These are phyloP conservation scores for Melopsittacus undulatus DNA, from an alignment of 2,797 vertebrate species.

Conservation along the genomic window DNA sequence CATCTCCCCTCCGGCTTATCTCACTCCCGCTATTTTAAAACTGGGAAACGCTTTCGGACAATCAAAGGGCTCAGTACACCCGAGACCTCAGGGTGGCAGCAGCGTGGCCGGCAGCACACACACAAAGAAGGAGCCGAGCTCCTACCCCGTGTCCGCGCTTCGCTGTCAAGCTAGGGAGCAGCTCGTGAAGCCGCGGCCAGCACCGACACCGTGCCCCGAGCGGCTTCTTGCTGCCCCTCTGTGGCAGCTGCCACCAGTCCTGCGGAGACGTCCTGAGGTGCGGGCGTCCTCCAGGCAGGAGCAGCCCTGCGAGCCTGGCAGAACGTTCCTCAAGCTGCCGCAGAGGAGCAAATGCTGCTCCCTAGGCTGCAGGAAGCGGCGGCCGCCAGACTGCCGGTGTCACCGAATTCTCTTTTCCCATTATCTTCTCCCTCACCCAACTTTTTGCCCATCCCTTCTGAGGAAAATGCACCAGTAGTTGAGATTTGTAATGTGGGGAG, in stretches of 20 bases:
- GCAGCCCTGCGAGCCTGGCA: neutral
- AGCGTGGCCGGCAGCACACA: fast-evolving
- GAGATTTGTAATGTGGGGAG: neutral
- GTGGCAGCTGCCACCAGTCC: neutral
- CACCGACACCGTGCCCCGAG: fast-evolving
- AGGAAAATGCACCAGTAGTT: neutral
- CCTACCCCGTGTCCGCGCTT: fast-evolving
- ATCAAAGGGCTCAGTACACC: fast-evolving
- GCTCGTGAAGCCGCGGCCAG: neutral
- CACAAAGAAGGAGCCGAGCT: neutral
- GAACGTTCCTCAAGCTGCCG: neutral
- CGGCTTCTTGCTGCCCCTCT: neutral
- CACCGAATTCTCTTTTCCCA: neutral
- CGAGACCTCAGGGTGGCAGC: fast-evolving
- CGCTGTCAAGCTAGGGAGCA: fast-evolving
- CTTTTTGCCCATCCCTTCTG: neutral
- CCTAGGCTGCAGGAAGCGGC: neutral
- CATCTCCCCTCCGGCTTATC: neutral
- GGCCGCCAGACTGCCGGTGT: neutral
- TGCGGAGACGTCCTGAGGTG: fast-evolving
- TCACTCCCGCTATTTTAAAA: neutral
- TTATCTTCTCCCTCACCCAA: neutral
- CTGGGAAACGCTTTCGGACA: neutral
- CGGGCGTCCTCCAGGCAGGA: neutral
- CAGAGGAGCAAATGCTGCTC: fast-evolving